A percentile compares a stretch with the other conserved stretches of the same genome.
These are phyloP conservation scores for Zootermopsis nevadensis DNA, from an alignment of 2,888 invertebrate species.

Conservation along the genomic window DNA sequence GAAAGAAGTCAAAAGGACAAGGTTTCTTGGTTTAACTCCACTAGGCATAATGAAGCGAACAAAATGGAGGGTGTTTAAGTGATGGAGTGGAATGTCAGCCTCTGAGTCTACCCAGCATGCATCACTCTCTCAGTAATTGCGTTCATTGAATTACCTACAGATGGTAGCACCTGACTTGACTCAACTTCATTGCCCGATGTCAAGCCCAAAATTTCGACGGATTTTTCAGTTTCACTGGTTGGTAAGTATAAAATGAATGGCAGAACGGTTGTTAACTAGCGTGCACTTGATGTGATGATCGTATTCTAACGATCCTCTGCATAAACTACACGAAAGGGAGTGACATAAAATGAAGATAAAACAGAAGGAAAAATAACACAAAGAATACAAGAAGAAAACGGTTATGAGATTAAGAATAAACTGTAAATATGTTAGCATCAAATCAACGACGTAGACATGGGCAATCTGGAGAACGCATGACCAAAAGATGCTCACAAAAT, in stretches of 20 bases:
- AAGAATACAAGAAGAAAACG: too few relatives aligned
- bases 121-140: constrained; percentile 22
- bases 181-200: constrained; percentile 1
- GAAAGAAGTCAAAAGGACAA: background rate
- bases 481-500: too few relatives aligned
- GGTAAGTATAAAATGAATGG: background rate
- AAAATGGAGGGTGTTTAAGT: constrained; percentile 27
- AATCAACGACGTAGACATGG: too few relatives aligned
- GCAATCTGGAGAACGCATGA: too few relatives aligned
- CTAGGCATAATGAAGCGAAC: constrained; percentile 14
- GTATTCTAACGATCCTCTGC: too few relatives aligned
- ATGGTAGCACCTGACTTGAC: constrained; percentile 5
- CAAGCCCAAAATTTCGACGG: background rate
- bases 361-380: too few relatives aligned
- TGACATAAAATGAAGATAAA: too few relatives aligned
- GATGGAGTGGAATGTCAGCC: constrained; percentile 8
- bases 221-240: background rate
- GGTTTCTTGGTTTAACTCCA: background rate
- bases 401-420: too few relatives aligned
- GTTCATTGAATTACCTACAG: constrained; percentile 23
- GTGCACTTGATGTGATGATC: too few relatives aligned
- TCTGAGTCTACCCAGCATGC: constrained; percentile 9
- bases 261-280: too few relatives aligned
- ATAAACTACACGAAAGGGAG: too few relatives aligned
- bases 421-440: too few relatives aligned